Percentiles rank a stretch among this genome's conserved stretches.
Conservation (phyloP, 2,113 vertebrate species). For the Trinectes maculatus region DNA sequence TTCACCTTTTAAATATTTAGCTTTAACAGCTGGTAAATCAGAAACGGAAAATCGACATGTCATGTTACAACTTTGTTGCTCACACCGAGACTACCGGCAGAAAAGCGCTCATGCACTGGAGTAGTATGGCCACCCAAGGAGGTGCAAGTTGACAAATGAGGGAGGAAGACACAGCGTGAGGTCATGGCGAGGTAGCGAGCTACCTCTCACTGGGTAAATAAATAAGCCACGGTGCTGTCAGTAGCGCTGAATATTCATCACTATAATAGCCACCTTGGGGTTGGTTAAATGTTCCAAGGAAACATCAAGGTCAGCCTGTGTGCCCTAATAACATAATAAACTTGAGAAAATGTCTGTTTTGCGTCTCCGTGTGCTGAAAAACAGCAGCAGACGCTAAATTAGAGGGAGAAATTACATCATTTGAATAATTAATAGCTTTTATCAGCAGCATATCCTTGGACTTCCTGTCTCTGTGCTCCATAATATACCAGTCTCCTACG, state of each 20-base stretch:
- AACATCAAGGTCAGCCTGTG: slow-evolving; percentile 82
- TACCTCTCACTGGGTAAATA: slow-evolving; percentile 81
- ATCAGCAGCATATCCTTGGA: slow-evolving; percentile 40
- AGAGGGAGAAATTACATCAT: slow-evolving; percentile 27
- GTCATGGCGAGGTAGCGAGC: slow-evolving; percentile 72
- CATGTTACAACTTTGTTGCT: not conserved
- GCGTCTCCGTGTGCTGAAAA: slow-evolving; percentile 64
- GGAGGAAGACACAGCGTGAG: slow-evolving; percentile 77
- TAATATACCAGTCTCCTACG: not conserved
- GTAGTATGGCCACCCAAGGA: slow-evolving; percentile 57
- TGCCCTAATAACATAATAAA: slow-evolving; percentile 80
- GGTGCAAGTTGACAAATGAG: slow-evolving; percentile 72
- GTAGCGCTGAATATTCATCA: slow-evolving; percentile 80
- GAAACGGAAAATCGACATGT: too few relatives aligned
- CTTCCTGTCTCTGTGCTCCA: not conserved
- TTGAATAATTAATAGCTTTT: slow-evolving; percentile 44
- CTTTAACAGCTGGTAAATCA: too few relatives aligned
- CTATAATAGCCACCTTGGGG: slow-evolving; percentile 84
- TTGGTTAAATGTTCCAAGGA: slow-evolving; percentile 86
- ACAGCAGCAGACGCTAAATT: slow-evolving; percentile 14
- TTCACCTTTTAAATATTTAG: too few relatives aligned
- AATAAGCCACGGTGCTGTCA: slow-evolving; percentile 79
- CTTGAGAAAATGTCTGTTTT: slow-evolving; percentile 76
- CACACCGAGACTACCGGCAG: not conserved
- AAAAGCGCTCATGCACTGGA: slow-evolving; percentile 19